These are phyloP conservation scores for Chrysogorgia sp. DNA, from an alignment of 92 coral and sea anemone species.

Conservation along the genomic window DNA sequence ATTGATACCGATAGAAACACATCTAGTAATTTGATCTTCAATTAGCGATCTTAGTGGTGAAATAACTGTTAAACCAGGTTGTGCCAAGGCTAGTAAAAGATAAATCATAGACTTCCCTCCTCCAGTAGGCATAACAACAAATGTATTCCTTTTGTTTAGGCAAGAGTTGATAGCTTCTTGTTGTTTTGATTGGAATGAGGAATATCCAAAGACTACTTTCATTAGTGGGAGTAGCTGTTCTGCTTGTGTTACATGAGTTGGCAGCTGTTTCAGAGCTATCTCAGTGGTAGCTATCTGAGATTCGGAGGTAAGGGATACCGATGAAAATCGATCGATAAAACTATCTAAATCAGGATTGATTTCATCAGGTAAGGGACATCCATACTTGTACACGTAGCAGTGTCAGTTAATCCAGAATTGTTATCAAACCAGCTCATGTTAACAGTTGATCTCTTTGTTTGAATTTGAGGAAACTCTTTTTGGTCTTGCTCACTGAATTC, in stretches of 20 bases:
- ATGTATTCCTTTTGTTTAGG: constrained; percentile 1
- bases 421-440: constrained; percentile 18
- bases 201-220: constrained; percentile 29
- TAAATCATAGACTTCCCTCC: constrained; percentile 41
- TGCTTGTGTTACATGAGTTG: constrained; percentile 25
- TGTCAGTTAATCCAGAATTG: neutral
- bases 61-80: constrained; percentile 18
- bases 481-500: constrained; percentile 5
- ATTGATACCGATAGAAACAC: constrained; percentile 2
- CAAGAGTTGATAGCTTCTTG: constrained; percentile 28
- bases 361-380: constrained; percentile 6
- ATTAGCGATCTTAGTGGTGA: constrained; percentile 27
- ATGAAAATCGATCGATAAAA: constrained; percentile 7
- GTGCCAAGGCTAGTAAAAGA: constrained; percentile 23
- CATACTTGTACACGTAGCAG: neutral
- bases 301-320: constrained; percentile 18
- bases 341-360: neutral
- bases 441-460: constrained; percentile 8
- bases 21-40: constrained; percentile 38
- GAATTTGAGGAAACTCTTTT: constrained; percentile 19
- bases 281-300: neutral
- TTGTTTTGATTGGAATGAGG: constrained; percentile 25
- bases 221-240: constrained; percentile 28
- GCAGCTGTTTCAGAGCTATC: constrained; percentile 1
- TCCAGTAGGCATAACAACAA: constrained; percentile 32